phyloP scores from a whole-genome alignment of 2,797 vertebrate species.

The Myiothlypis chrysogaster region DNA sequence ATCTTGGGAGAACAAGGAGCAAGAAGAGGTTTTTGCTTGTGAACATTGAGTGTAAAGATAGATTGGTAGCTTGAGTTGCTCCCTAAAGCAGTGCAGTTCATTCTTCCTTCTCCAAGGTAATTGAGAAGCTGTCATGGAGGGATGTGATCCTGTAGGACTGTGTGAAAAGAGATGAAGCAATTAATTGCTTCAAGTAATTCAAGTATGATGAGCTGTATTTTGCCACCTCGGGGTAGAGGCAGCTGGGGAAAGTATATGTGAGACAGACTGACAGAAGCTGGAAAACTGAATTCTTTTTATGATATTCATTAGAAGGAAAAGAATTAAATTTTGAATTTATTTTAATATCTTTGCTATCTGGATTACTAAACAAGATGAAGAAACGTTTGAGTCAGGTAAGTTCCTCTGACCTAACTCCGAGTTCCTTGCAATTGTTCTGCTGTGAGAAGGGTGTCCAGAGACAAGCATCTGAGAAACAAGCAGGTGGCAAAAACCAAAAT shows the following conservation, averaged over 20 bases:
- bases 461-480: not conserved
- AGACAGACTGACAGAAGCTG: not conserved
- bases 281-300: not conserved
- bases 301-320: not conserved
- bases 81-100: not conserved
- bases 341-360: slow-evolving; percentile 54
- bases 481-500: not conserved
- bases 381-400: slow-evolving; percentile 98
- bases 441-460: not conserved
- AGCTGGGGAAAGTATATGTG: not conserved
- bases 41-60: not conserved
- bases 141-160: not conserved
- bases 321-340: not conserved
- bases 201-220: not conserved
- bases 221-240: not conserved
- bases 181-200: too few relatives aligned
- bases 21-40: not conserved
- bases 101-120: not conserved
- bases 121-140: not conserved
- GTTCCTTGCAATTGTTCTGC: not conserved
- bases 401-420: slow-evolving; percentile 28
- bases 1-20: not conserved
- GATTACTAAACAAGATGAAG: slow-evolving; percentile 84
- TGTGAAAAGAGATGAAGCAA: not conserved
- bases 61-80: not conserved